These are phyloP conservation scores for Eueides isabella DNA, from an alignment of 1,140 invertebrate genomes.

Conservation along the genomic window DNA sequence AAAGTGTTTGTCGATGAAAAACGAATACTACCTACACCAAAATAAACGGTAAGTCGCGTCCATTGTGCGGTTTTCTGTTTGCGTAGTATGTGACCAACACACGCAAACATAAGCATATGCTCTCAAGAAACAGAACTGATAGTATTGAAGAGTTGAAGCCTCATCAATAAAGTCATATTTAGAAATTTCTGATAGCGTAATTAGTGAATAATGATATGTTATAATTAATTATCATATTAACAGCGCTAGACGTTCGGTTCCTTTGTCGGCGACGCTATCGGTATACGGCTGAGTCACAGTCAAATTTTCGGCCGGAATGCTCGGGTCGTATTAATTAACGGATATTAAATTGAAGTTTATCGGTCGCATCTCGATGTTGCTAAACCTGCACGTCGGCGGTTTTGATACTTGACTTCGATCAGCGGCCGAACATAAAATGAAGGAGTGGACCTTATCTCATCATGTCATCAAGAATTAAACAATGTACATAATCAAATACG, in stretches of 20 bases:
- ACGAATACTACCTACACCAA: slow-evolving; percentile 56
- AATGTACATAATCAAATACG: slow-evolving; percentile 74
- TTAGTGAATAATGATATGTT: slow-evolving; percentile 69
- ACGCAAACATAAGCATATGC: slow-evolving; percentile 57
- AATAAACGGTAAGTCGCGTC: slow-evolving; percentile 55
- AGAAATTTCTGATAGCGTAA: slow-evolving; percentile 51
- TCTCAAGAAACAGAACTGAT: slow-evolving; percentile 13
- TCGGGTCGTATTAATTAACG: slow-evolving; percentile 79
- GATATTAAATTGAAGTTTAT: slow-evolving; percentile 80
- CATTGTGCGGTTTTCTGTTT: slow-evolving; percentile 56
- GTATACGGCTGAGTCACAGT: slow-evolving; percentile 72
- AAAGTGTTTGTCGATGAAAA: slow-evolving; percentile 59
- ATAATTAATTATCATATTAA: slow-evolving; percentile 80
- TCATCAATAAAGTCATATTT: slow-evolving; percentile 36
- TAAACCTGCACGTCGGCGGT: slow-evolving; percentile 71
- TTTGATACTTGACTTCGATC: slow-evolving; percentile 64
- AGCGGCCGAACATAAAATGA: slow-evolving; percentile 56
- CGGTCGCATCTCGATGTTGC: slow-evolving; percentile 74
- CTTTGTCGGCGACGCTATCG: slow-evolving; percentile 75
- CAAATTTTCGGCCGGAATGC: slow-evolving; percentile 72
- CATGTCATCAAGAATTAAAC: slow-evolving; percentile 78
- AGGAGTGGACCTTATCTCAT: slow-evolving; percentile 62
- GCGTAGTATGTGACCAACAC: slow-evolving; percentile 49
- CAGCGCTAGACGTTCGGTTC: slow-evolving; percentile 66
- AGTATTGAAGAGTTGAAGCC: background rate